phyloP scores from a whole-genome alignment of 2,797 vertebrate species.

The Schizopygopsis pylzovi region DNA sequence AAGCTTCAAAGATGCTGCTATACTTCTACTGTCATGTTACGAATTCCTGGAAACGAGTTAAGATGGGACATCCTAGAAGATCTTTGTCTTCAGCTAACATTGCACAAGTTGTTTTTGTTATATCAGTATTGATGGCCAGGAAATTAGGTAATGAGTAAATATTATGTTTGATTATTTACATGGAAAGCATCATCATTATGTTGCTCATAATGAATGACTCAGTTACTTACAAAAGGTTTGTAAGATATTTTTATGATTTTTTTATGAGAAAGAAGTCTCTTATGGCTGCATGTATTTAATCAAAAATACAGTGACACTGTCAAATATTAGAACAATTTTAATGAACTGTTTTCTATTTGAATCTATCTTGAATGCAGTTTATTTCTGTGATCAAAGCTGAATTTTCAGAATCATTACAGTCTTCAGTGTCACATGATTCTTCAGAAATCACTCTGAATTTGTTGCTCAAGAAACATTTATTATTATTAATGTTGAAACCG shows the following conservation, averaged over 20 bases:
- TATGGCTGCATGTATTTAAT: background rate
- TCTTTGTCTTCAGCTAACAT: background rate
- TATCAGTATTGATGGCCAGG: background rate
- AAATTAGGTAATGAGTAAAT: background rate
- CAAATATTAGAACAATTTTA: background rate
- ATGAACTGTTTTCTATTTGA: background rate
- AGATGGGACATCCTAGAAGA: background rate
- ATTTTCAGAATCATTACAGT: background rate
- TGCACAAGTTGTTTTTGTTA: background rate
- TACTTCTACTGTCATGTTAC: background rate
- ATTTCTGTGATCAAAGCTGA: background rate
- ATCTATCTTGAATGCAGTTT: too few relatives aligned
- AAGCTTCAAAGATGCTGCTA: conserved; percentile 13
- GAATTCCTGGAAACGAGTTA: background rate
- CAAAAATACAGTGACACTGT: background rate
- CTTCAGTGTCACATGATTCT: background rate
- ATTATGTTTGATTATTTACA: background rate
- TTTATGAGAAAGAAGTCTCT: background rate
- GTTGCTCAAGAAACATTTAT: background rate
- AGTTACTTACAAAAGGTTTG: too few relatives aligned
- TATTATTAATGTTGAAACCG: background rate
- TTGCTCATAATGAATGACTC: background rate
- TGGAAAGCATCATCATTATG: background rate
- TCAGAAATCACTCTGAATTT: background rate
- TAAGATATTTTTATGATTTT: too few relatives aligned